Percentiles rank a stretch among this genome's conserved stretches.
These are phyloP conservation scores for Suncus etruscus DNA, from an alignment of 2,113 vertebrate species.

Conservation along the genomic window DNA sequence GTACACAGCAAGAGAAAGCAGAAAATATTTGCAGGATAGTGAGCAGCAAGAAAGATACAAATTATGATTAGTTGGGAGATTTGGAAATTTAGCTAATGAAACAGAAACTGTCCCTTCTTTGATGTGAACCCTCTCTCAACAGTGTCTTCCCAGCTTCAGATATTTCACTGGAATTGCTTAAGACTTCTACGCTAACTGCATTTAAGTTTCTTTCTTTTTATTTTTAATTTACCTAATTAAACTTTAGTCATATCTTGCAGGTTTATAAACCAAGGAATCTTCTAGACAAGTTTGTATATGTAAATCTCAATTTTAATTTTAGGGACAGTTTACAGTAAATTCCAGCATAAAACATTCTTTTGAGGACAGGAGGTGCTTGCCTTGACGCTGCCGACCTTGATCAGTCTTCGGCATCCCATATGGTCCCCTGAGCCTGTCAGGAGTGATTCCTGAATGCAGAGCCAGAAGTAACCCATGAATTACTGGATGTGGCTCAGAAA, in stretches of 20 bases:
- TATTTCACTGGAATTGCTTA: background rate
- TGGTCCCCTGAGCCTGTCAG: too few species aligned
- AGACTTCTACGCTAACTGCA: background rate
- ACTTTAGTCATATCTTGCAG: background rate
- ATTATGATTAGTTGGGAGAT: background rate
- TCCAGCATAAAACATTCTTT: background rate
- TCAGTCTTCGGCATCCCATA: too few species aligned
- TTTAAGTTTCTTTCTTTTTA: background rate
- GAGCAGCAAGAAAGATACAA: background rate
- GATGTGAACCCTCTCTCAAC: too few species aligned
- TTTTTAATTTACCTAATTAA: background rate
- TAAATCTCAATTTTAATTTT: background rate
- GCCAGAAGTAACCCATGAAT: too few species aligned
- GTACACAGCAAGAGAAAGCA: background rate
- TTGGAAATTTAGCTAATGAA: too few species aligned
- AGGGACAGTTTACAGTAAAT: background rate
- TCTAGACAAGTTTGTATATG: background rate
- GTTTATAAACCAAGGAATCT: background rate
- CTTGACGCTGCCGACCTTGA: too few species aligned
- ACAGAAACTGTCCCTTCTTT: too few species aligned
- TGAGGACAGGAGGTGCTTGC: too few species aligned
- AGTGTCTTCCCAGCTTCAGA: too few species aligned
- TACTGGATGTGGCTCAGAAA: too few species aligned
- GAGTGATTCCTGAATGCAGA: too few species aligned
- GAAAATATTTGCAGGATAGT: background rate